These are phyloP conservation scores for Lethenteron camtschaticum DNA, from an alignment of 2,113 vertebrate genomes.

Conservation along the genomic window DNA sequence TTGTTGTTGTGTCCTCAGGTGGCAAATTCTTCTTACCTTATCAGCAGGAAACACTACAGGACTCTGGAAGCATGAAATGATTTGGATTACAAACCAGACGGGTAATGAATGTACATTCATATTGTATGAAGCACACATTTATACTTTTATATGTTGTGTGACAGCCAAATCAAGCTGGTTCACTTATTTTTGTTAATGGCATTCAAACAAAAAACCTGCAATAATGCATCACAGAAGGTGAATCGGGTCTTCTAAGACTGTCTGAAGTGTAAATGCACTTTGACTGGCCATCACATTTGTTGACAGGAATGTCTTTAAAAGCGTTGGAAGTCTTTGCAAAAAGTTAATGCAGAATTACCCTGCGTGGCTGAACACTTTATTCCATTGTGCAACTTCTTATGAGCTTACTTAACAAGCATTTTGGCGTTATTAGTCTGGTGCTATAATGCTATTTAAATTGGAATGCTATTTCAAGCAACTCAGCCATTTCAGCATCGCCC, in stretches of 20 bases:
- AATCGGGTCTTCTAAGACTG: constrained; percentile 17
- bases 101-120: constrained; percentile 41
- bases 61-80: constrained; percentile 50
- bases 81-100: constrained; percentile 93
- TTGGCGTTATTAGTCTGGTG: too few species aligned
- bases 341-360: too few species aligned
- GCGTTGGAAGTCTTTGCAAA: too few species aligned
- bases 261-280: constrained; percentile 15
- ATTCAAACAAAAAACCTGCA: constrained; percentile 15
- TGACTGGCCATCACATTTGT: constrained; percentile 8
- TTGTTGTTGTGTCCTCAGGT: constrained; percentile 57
- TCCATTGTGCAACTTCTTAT: too few species aligned
- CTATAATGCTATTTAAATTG: too few species aligned
- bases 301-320: too few species aligned
- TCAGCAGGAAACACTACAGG: constrained; percentile 61
- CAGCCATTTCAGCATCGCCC: too few species aligned
- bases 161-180: constrained; percentile 20
- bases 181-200: constrained; percentile 16
- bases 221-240: constrained; percentile 14
- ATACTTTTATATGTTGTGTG: constrained; percentile 21
- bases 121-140: constrained; percentile 17
- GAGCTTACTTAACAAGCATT: too few species aligned
- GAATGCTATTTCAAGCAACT: too few species aligned
- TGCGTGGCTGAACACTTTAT: too few species aligned
- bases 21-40: constrained; percentile 81